Conservation (phyloP, 2,113 vertebrate species). For the Cyanocitta stelleri region DNA sequence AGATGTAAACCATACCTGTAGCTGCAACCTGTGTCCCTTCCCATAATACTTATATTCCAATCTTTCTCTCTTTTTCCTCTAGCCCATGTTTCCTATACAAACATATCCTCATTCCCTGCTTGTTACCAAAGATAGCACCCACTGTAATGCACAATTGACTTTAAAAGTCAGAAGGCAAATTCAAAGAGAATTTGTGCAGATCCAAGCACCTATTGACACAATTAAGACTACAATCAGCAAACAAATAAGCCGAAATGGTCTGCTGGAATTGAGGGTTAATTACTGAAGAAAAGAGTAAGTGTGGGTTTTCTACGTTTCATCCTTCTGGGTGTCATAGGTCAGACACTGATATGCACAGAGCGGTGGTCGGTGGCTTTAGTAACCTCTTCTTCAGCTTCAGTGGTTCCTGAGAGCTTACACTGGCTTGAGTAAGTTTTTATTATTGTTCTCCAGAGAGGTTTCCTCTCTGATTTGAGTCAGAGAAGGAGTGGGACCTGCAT, state of each 20-base stretch:
- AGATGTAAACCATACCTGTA: background rate
- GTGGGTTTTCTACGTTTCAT: background rate
- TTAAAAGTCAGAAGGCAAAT: background rate
- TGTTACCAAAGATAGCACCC: fast-evolving
- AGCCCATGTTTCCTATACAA: background rate
- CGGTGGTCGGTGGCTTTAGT: background rate
- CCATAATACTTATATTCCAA: background rate
- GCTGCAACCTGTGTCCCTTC: background rate
- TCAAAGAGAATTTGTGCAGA: background rate
- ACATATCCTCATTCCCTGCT: background rate
- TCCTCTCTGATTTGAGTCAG: background rate
- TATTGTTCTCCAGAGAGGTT: background rate
- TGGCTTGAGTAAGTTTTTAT: background rate
- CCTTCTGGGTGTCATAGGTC: background rate
- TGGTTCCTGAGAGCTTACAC: background rate
- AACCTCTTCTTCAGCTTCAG: background rate
- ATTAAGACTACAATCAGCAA: background rate
- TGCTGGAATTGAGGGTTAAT: background rate
- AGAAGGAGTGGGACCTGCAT: background rate
- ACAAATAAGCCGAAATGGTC: background rate
- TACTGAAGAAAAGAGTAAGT: background rate
- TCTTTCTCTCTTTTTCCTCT: background rate
- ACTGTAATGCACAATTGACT: background rate
- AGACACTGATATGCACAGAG: background rate
- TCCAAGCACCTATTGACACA: background rate